Percentiles rank a stretch among this genome's conserved stretches.
Conservation (phyloP, 2,797 vertebrate genomes). For the Botia kubotai region DNA sequence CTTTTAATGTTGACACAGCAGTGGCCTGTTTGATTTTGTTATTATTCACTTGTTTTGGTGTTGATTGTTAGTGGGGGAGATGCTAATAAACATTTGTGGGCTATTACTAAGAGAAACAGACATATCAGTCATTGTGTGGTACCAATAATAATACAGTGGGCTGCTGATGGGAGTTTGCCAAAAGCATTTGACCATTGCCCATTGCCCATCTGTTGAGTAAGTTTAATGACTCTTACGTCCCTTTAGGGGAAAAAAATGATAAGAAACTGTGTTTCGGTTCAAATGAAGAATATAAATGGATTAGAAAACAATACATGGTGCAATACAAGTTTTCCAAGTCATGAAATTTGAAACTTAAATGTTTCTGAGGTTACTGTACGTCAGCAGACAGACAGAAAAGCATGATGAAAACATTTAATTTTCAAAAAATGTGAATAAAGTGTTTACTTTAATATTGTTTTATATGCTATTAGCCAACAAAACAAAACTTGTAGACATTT, state of each 20-base stretch:
- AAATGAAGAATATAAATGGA: slow-evolving; percentile 28
- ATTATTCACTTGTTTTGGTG: slow-evolving; percentile 51
- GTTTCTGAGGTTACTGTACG: no score
- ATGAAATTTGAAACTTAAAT: neutral
- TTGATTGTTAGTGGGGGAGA: slow-evolving; percentile 56
- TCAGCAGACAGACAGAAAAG: no score
- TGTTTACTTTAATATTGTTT: no score
- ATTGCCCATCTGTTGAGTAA: slow-evolving; percentile 60
- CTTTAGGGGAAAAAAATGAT: slow-evolving; percentile 38
- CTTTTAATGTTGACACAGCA: slow-evolving; percentile 51
- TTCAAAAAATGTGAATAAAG: no score
- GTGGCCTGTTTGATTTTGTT: slow-evolving; percentile 54
- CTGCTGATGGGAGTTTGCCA: slow-evolving; percentile 52
- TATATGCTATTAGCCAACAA: no score
- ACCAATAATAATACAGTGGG: slow-evolving; percentile 51
- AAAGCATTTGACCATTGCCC: slow-evolving; percentile 56
- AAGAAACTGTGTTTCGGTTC: slow-evolving; percentile 2
- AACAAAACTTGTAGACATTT: no score
- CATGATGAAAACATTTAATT: no score
- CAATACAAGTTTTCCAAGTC: slow-evolving; percentile 13
- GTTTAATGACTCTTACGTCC: slow-evolving; percentile 56
- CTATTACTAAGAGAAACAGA: slow-evolving; percentile 59
- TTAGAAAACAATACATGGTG: neutral
- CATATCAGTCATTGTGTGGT: slow-evolving; percentile 55
- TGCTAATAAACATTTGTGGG: slow-evolving; percentile 53